Evolutionary conservation across 1,140 invertebrate species (phyloP).

Genomic region (Calliphora vicina): DNA sequence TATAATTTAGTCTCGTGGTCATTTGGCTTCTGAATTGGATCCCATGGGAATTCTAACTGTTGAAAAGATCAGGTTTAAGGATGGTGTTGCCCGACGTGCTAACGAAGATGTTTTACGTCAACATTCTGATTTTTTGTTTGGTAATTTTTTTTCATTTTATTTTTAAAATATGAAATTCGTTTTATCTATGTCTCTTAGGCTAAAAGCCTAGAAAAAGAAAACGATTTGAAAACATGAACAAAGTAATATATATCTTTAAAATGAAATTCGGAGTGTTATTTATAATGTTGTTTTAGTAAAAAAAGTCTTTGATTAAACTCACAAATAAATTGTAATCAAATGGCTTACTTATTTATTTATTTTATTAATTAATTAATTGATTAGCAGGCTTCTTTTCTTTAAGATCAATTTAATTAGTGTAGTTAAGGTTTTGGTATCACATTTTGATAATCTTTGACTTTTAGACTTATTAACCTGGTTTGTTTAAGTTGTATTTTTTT

Average conservation of each 20-base stretch:
- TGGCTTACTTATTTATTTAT: neutral
- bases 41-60: slow-evolving; percentile 79
- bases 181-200: neutral
- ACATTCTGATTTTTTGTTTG: slow-evolving; percentile 63
- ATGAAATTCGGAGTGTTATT: slow-evolving; percentile 36
- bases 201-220: neutral
- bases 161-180: slow-evolving; percentile 43
- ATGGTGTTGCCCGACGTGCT: slow-evolving; percentile 68
- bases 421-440: neutral
- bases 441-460: neutral
- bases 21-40: slow-evolving; percentile 94
- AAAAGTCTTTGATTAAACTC: neutral
- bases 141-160: slow-evolving; percentile 54
- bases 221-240: neutral
- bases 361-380: neutral
- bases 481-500: neutral
- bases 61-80: slow-evolving; percentile 60
- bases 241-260: neutral
- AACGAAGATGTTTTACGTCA: slow-evolving; percentile 63
- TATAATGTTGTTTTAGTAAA: neutral
- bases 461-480: neutral
- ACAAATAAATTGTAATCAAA: neutral
- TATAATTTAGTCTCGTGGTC: slow-evolving; percentile 83
- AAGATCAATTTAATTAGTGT: neutral
- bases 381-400: neutral